These are phyloP conservation scores for Sprattus sprattus DNA, from an alignment of 2,113 vertebrate genomes.

Conservation along the genomic window DNA sequence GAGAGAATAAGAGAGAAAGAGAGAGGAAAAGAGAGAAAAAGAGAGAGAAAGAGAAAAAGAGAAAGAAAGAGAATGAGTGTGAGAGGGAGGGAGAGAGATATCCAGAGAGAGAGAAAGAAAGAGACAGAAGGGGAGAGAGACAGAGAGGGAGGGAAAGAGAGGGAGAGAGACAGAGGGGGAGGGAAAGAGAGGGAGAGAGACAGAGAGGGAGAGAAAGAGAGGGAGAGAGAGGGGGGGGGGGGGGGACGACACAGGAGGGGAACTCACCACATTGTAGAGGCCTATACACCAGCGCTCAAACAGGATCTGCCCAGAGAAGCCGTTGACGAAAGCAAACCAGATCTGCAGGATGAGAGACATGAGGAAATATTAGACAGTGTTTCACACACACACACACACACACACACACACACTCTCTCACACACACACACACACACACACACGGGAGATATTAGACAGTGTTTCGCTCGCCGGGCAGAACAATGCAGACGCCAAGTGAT, in stretches of 20 bases:
- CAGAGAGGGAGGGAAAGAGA: neutral
- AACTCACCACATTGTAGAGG: constrained; percentile 97
- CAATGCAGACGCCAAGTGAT: neutral
- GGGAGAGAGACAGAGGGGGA: constrained; percentile 14
- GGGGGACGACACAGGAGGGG: constrained; percentile 1
- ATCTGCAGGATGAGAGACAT: constrained; percentile 75
- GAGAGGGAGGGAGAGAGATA: neutral
- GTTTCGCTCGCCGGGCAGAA: constrained; percentile 16
- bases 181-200: constrained; percentile 25
- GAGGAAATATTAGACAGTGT: neutral
- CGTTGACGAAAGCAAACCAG: constrained; percentile 99
- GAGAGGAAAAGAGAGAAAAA: neutral
- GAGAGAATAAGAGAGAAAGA: neutral
- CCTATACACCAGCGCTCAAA: constrained; percentile 99
- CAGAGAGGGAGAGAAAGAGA: neutral
- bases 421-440: no score
- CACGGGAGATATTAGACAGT: constrained; percentile 29
- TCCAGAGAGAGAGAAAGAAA: constrained; percentile 22
- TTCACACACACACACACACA: no score
- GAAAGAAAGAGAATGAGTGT: neutral
- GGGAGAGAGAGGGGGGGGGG: neutral
- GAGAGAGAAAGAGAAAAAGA: neutral
- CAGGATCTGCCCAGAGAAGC: constrained; percentile 98
- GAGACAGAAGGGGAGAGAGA: neutral
- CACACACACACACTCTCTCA: no score